Evolutionary conservation across 2,797 vertebrate species (phyloP), one percentile per base, ranked within the genome.

Genomic region (Novumbra hubbsi): DNA sequence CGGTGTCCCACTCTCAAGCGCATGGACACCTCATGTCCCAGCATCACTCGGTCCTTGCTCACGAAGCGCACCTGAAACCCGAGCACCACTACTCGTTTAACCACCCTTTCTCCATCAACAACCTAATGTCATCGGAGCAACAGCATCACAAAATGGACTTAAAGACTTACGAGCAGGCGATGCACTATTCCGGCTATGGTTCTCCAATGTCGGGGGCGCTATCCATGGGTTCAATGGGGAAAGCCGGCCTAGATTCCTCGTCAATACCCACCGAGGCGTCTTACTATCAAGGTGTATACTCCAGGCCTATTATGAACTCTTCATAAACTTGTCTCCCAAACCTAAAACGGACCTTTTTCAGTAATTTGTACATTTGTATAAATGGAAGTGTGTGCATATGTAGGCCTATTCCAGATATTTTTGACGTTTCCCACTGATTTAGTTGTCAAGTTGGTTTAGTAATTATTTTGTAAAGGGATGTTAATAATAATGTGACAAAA

Each of bases 121-220:
- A 99, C 90, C 94, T 99, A 87, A 98, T 99, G 98, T 99, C 97
- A 9, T 98, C 97, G 21, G 95, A 97, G 80, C 97, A 99, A 88
- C 98, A 99, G 88, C 97, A 97, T 80, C 97, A 96, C 88, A 99
- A 98, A 97, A 98, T 99, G 96, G 97, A 99, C 96, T 93, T 98
- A 89, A 99, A 99, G 90, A 95, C 97, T 81, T 99, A 99, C 16
- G 98, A 99, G 91, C 98, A 98, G 93, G 97, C 98, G 91, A 97
- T 99, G 97, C 97, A 98, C 85, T 99, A 98, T 85, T 94, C 96
- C 0, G 95, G 96, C 76, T 99, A 98, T 0, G 94, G 95, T 30
- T 99, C 97, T 16, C 96, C 96, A 15, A 96, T 98, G 96, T 86
- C 97, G 0, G 94, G 95, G 64, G 95, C 96, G 76, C 92, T 99